phyloP scores from a whole-genome alignment of 2,113 vertebrate genomes.

The Phrynosoma blainvillii region DNA sequence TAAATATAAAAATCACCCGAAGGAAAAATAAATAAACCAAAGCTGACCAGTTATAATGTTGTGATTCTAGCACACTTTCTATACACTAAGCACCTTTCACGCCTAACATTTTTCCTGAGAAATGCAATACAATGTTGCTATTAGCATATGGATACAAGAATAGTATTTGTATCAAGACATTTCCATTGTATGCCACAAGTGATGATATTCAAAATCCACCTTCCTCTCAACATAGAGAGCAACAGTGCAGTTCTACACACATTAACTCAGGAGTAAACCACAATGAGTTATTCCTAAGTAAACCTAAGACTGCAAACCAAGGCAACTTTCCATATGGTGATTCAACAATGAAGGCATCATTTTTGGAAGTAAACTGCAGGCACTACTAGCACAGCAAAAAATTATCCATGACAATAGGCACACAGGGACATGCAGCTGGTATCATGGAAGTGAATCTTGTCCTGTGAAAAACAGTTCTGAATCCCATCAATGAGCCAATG shows the following conservation, averaged over 20 bases:
- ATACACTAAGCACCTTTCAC: too few species aligned
- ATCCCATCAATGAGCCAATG: too few species aligned
- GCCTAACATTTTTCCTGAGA: neutral
- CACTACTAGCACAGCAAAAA: neutral
- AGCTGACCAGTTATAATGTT: neutral
- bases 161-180: neutral
- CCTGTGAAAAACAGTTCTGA: neutral
- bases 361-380: neutral
- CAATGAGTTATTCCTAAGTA: neutral
- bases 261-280: neutral
- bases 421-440: neutral
- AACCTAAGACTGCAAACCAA: neutral
- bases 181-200: neutral
- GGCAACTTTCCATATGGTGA: neutral
- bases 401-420: too few species aligned
- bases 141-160: neutral
- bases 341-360: neutral
- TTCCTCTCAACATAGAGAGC: neutral
- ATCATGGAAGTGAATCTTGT: neutral
- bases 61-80: neutral
- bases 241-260: neutral
- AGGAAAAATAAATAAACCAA: too few species aligned
- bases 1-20: neutral
- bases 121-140: neutral
- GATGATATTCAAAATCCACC: neutral